These are phyloP conservation scores for Sinocyclocheilus anophthalmus DNA, from an alignment of 2,113 vertebrate genomes.

Conservation along the genomic window DNA sequence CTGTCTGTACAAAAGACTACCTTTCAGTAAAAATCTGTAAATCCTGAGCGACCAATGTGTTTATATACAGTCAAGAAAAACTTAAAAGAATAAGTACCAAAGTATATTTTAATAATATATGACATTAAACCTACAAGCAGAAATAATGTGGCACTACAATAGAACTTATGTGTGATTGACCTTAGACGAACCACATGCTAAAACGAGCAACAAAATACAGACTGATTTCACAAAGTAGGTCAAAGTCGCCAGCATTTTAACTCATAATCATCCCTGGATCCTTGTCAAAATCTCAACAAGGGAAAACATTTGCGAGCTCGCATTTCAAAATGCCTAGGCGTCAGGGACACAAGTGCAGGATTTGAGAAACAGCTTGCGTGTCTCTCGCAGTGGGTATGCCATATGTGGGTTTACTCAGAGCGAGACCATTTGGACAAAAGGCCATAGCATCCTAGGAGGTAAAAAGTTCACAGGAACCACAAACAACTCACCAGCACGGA, in stretches of 20 bases:
- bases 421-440: conserved; percentile 33
- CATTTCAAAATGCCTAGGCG: conserved; percentile 30
- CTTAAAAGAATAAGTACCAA: neutral
- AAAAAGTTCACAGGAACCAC: conserved; percentile 27
- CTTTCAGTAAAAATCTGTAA: neutral
- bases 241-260: neutral
- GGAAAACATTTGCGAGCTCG: conserved; percentile 16
- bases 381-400: conserved; percentile 7
- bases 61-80: neutral
- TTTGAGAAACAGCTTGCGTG: conserved; percentile 24
- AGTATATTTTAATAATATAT: neutral
- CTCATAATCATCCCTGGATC: neutral
- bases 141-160: neutral
- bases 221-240: conserved; percentile 4
- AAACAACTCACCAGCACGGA: conserved; percentile 9
- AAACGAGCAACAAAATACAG: conserved; percentile 1
- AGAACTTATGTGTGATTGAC: neutral
- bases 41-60: neutral
- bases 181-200: neutral
- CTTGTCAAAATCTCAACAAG: neutral
- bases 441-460: neutral
- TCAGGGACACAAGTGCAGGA: conserved; percentile 29
- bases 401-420: conserved; percentile 25
- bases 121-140: neutral
- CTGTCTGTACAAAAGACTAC: neutral